Percentiles rank a stretch among this genome's conserved stretches.
These are phyloP conservation scores for Psephotus haematonotus DNA, from an alignment of 2,113 vertebrate species.

Conservation along the genomic window DNA sequence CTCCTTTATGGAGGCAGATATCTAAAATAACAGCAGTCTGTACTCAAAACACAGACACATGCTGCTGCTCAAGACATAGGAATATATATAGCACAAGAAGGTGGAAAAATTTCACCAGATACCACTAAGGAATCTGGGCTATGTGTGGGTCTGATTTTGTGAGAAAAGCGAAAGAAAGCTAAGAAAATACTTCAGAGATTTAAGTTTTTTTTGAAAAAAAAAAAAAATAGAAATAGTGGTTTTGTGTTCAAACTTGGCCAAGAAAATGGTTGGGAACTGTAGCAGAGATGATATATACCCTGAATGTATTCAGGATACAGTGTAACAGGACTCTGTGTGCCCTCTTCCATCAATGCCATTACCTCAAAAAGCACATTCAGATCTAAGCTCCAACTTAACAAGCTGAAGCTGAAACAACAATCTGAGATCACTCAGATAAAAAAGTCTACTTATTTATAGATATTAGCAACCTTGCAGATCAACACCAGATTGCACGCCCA, in stretches of 20 bases:
- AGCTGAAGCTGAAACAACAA: neutral
- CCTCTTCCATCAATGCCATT: neutral
- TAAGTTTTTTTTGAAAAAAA: neutral
- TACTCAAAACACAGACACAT: neutral
- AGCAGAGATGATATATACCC: neutral
- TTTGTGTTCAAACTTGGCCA: neutral
- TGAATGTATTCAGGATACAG: neutral
- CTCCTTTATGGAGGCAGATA: neutral
- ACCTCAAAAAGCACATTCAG: neutral
- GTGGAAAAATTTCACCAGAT: slow-evolving; percentile 5
- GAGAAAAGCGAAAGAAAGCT: slow-evolving; percentile 21
- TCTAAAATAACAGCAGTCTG: slow-evolving; percentile 13
- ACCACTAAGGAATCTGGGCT: slow-evolving; percentile 33
- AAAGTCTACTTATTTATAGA: neutral
- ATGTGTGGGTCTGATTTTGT: slow-evolving; percentile 6
- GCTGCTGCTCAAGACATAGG: neutral
- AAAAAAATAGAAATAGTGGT: neutral
- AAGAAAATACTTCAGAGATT: neutral
- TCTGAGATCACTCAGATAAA: neutral
- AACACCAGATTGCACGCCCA: neutral
- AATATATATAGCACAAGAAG: slow-evolving; percentile 21
- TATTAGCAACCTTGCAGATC: neutral
- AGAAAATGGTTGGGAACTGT: neutral
- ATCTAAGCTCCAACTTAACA: neutral
- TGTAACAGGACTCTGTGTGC: neutral